Evolutionary conservation across 2,113 vertebrate species (phyloP).

Genomic region (Salminus brasiliensis): DNA sequence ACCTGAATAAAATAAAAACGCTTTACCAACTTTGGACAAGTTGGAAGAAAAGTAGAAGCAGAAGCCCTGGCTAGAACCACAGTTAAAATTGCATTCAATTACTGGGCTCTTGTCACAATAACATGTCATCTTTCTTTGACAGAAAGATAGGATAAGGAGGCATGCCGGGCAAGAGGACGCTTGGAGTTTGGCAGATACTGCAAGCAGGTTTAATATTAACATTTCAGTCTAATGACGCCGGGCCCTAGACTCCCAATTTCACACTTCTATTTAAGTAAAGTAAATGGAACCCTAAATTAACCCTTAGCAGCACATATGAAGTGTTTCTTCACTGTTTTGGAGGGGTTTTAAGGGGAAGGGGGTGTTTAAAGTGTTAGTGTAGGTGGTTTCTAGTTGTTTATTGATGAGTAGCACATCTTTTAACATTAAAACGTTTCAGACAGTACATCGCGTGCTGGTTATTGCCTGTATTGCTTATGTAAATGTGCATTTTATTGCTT

Average conservation of each 20-base stretch:
- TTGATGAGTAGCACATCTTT: background rate
- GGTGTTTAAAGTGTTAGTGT: background rate
- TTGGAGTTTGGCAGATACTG: background rate
- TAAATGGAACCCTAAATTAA: background rate
- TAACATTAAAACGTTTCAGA: background rate
- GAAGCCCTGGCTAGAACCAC: background rate
- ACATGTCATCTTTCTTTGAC: background rate
- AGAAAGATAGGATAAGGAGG: background rate
- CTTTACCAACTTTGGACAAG: background rate
- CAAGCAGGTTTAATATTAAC: background rate
- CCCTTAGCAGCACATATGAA: background rate
- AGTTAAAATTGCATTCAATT: background rate
- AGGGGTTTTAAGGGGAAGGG: no score
- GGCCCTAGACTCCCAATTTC: background rate
- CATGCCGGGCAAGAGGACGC: background rate
- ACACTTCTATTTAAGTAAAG: background rate
- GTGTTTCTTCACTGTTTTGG: background rate
- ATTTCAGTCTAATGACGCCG: background rate
- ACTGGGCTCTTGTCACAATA: background rate
- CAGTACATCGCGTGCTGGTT: conserved; percentile 21
- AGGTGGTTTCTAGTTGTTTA: background rate
- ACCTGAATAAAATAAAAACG: background rate
- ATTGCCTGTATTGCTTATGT: conserved; percentile 29
- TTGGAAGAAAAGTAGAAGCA: background rate
- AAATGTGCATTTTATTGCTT: conserved; percentile 17